Conservation (phyloP, 1,140 invertebrate genomes). For the Hirudo medicinalis region DNA sequence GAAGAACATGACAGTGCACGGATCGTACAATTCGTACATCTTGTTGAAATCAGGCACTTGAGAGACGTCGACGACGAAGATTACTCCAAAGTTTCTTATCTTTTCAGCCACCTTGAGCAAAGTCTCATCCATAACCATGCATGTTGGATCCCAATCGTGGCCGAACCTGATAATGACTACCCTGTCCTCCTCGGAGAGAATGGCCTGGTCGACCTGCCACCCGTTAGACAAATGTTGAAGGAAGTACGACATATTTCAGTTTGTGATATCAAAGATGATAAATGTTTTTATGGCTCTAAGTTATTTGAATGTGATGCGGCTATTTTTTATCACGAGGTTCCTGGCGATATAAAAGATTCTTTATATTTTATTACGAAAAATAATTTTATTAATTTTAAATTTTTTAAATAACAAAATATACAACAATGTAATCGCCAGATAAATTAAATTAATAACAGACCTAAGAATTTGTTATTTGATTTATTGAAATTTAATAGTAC, state of each 20-base stretch:
- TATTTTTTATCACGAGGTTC: too few species aligned
- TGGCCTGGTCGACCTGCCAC: constrained; percentile 98
- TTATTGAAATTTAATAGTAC: too few species aligned
- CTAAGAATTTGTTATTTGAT: too few species aligned
- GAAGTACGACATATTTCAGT: constrained; percentile 92
- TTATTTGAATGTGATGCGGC: too few species aligned
- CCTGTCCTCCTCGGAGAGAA: constrained; percentile 90
- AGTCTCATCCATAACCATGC: constrained; percentile 98
- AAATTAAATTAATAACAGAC: too few species aligned
- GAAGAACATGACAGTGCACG: constrained; percentile 99
- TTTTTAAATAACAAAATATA: too few species aligned
- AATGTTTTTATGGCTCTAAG: too few species aligned
- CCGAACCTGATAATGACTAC: constrained; percentile 95
- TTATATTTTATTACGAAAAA: too few species aligned
- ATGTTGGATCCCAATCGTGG: constrained; percentile 99
- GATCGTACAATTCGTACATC: constrained; percentile 92
- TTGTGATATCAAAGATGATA: too few species aligned
- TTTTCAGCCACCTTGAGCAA: constrained; percentile 95
- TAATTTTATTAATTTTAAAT: too few species aligned
- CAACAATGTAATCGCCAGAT: too few species aligned
- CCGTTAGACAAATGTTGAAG: constrained; percentile 95
- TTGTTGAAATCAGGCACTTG: constrained; percentile 99
- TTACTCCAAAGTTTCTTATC: constrained; percentile 86
- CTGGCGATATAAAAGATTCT: too few species aligned
- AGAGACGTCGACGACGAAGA: constrained; percentile 93